phyloP scores from a whole-genome alignment of 2,113 vertebrate species.

The Fregetta grallaria region DNA sequence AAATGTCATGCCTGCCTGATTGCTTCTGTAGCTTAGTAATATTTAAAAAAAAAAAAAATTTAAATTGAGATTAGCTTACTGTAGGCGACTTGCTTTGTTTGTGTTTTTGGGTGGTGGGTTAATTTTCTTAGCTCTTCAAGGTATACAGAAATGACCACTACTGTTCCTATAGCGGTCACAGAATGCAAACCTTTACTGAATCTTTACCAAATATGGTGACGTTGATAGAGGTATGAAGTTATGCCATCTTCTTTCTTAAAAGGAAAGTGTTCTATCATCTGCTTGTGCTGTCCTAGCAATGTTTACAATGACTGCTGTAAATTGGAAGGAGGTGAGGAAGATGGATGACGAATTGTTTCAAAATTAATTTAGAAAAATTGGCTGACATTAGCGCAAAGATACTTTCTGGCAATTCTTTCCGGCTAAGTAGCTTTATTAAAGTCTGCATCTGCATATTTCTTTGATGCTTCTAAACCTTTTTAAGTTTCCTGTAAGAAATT shows the following conservation, averaged over 20 bases:
- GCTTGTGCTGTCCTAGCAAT: not conserved
- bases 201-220: constrained; percentile 63
- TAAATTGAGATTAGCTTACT: not conserved
- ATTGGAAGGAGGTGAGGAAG: constrained; percentile 8
- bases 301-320: constrained; percentile 34
- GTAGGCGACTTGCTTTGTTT: not conserved
- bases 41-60: not conserved
- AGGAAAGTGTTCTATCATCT: constrained; percentile 45
- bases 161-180: not conserved
- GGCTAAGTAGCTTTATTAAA: not conserved
- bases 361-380: constrained; percentile 8
- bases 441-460: not conserved
- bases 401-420: constrained; percentile 4
- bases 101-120: not conserved
- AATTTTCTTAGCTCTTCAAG: not conserved
- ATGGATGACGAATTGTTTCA: not conserved
- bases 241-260: not conserved
- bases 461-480: not conserved
- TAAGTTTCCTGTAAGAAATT: not conserved
- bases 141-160: not conserved
- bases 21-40: not conserved
- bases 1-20: not conserved
- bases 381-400: not conserved
- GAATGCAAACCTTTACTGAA: not conserved
- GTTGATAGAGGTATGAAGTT: constrained; percentile 36